Evolutionary conservation across 2,113 vertebrate species (phyloP).

Genomic region (Phalacrocorax carbo): DNA sequence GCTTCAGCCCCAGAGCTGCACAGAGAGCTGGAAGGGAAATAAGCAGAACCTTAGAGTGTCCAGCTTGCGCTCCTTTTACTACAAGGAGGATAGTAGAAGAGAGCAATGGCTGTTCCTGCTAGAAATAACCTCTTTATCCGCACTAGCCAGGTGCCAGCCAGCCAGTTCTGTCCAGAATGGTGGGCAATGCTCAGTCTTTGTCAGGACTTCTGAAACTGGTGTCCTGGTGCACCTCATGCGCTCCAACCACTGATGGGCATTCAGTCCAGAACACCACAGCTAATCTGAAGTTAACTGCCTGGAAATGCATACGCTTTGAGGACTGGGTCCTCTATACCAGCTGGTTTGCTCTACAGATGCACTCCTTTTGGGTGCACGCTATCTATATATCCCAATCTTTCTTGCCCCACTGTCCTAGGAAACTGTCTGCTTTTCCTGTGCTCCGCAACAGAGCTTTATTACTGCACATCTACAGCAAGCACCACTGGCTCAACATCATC

Average conservation of each 20-base stretch:
- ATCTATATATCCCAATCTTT: not conserved
- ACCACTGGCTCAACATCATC: not conserved
- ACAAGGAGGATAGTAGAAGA: not conserved
- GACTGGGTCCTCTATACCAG: not conserved
- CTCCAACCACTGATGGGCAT: not conserved
- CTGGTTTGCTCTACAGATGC: not conserved
- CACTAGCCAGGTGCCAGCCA: not conserved
- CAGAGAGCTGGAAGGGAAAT: not conserved
- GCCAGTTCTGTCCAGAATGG: not conserved
- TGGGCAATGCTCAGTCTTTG: not conserved
- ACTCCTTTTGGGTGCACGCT: not conserved
- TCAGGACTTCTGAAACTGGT: not conserved
- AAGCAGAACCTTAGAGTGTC: accelerated
- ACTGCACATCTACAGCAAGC: not conserved
- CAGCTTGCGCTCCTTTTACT: not conserved
- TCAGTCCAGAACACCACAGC: not conserved
- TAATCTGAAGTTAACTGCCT: not conserved
- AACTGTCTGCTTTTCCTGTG: not conserved
- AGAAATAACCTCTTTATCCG: not conserved
- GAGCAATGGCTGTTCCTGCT: not conserved
- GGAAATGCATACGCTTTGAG: not conserved
- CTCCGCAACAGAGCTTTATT: not conserved
- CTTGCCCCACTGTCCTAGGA: not conserved
- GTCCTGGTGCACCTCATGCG: not conserved
- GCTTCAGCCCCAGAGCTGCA: not conserved